Conservation (phyloP, 2,888 invertebrate species). For the Ochropacha duplaris region DNA sequence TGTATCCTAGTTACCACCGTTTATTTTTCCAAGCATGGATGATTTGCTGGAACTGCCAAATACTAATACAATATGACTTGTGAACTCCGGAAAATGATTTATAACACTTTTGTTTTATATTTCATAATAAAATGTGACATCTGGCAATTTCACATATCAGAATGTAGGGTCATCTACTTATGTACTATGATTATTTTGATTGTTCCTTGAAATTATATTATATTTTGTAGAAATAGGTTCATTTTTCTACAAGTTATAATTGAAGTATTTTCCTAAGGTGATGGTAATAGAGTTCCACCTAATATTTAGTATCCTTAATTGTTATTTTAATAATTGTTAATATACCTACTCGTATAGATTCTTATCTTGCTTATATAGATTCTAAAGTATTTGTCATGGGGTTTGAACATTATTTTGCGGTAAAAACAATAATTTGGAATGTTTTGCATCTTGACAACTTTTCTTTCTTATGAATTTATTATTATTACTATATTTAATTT, state of each 20-base stretch:
- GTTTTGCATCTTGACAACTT: slow-evolving; percentile 83
- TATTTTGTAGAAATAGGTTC: slow-evolving; percentile 6
- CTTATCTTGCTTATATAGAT: slow-evolving; percentile 61
- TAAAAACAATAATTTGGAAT: slow-evolving; percentile 73
- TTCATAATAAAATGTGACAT: neutral
- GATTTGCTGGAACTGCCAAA: slow-evolving; percentile 39
- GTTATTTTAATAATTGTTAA: slow-evolving; percentile 36
- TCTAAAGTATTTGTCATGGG: slow-evolving; percentile 71
- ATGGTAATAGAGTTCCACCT: slow-evolving; percentile 21
- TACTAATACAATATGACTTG: slow-evolving; percentile 5
- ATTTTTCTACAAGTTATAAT: slow-evolving; percentile 4
- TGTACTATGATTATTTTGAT: neutral
- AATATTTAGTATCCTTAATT: slow-evolving; percentile 18
- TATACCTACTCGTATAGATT: slow-evolving; percentile 34
- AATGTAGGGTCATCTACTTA: neutral
- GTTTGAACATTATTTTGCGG: slow-evolving; percentile 79
- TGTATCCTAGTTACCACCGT: slow-evolving; percentile 34
- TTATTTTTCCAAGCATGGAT: slow-evolving; percentile 53
- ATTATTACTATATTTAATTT: slow-evolving; percentile 44
- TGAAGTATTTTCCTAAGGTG: slow-evolving; percentile 19
- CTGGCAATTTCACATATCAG: slow-evolving; percentile 12
- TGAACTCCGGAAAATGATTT: neutral
- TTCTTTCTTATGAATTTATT: slow-evolving; percentile 57
- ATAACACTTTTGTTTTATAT: neutral
- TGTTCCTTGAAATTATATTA: neutral